Evolutionary conservation across 1,140 invertebrate genomes (phyloP), one percentile per base, ranked within the genome.

Genomic region (Zaprionus vittiger): DNA sequence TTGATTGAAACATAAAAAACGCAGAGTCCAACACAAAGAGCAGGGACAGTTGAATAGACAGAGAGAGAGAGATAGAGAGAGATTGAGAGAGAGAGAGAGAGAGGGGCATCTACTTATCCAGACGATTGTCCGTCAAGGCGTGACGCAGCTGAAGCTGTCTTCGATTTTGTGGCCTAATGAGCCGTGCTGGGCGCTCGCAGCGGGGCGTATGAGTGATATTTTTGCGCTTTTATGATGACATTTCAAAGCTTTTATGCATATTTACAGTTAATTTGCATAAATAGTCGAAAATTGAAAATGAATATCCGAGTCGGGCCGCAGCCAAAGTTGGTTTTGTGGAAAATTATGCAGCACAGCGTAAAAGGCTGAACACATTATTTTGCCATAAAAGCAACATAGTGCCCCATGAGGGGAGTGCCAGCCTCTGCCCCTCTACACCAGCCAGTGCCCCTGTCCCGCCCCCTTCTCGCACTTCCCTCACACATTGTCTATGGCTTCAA

Each of bases 221-320:
- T 75, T 89, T 80, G 77, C 83, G 83, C 83, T 83, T 80, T 78
- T 73, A 69, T 80, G 85, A 84, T 89, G 84, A 83, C 81, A 87
- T 87, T 89, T 87, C 83, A 55, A 37, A 77, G 20, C 74, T 84
- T 87, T 87, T 87, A 87, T 89, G 84, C 81, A 87, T 87, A 89
- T 87, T 75, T 76, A 64, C 44, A 60, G 62, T 72, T 83, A 82
- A 83, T 87, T 89, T 87, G 81, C 84, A 87, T 87, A 87, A 87
- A 87, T 81, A 84, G 84, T 89, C 84, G 81, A 87, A 87, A 89
- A 87, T 89, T 87, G 84, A 89, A 87, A 84, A 87, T 84, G 81
- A 83, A 87, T 89, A 87, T 80, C 71, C 37, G 37, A 38, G 12
- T 68, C 66, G 68, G 52, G 49, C 47, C 68, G 47, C 52, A 38